Conservation (phyloP, 2,113 vertebrate species). For the Hydrochoerus hydrochaeris region DNA sequence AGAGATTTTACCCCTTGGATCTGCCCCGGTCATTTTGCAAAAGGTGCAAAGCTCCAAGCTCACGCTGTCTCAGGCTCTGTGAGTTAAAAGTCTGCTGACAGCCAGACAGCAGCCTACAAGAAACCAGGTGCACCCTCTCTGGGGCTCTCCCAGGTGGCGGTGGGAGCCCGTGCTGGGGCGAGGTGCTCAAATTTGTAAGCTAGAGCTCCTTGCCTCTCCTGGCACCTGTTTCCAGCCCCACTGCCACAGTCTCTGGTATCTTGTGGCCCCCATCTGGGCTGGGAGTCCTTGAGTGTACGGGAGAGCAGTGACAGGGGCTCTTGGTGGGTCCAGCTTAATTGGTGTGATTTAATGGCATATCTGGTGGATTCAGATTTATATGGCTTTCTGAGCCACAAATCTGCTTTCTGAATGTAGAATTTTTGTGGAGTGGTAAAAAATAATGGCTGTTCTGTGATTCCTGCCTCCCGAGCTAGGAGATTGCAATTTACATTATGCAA, state of each 20-base stretch:
- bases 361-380: conserved; percentile 78
- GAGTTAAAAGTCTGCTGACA: neutral
- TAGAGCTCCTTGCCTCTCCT: neutral
- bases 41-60: neutral
- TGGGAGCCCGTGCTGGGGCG: neutral
- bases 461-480: conserved; percentile 83
- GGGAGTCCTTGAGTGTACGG: conserved; percentile 56
- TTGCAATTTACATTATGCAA: conserved; percentile 88
- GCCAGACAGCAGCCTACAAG: neutral
- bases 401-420: conserved; percentile 84
- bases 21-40: neutral
- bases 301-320: conserved; percentile 56
- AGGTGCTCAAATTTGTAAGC: neutral
- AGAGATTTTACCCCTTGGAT: neutral
- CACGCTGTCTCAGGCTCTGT: neutral
- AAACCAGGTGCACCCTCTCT: neutral
- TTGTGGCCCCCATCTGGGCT: conserved; percentile 10
- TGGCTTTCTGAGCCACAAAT: conserved; percentile 79
- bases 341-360: conserved; percentile 79
- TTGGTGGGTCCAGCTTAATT: conserved; percentile 78
- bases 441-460: conserved; percentile 74
- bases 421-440: conserved; percentile 81
- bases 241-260: neutral
- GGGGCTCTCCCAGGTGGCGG: neutral
- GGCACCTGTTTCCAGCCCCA: neutral